These are phyloP conservation scores for Micrasema longulum DNA, from an alignment of 1,140 invertebrate genomes.

Conservation along the genomic window DNA sequence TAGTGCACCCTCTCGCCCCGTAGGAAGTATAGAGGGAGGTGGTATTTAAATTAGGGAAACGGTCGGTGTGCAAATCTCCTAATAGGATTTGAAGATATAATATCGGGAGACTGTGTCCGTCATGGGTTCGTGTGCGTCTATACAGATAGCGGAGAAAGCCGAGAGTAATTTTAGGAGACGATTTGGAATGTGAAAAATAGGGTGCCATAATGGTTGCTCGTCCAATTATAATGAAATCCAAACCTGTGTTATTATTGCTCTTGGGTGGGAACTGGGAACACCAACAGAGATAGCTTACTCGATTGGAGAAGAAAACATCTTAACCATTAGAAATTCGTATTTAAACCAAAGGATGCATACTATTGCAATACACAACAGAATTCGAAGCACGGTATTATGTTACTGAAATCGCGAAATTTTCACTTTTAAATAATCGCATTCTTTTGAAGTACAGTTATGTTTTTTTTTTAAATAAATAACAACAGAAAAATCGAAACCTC, in stretches of 20 bases:
- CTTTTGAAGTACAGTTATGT: no score
- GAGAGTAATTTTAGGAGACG: constrained; percentile 51
- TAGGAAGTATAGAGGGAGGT: constrained; percentile 16
- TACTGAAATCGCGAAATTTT: no score
- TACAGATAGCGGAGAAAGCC: constrained; percentile 26
- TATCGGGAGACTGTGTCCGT: constrained; percentile 51
- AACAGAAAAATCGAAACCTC: no score
- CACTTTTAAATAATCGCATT: no score
- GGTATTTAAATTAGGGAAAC: constrained; percentile 55
- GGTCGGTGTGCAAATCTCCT: constrained; percentile 55
- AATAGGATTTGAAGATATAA: constrained; percentile 56
- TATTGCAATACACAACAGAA: no score
- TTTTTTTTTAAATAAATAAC: no score
- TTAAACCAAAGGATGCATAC: no score
- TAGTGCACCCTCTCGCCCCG: constrained; percentile 36
- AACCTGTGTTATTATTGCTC: constrained; percentile 49
- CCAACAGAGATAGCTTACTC: constrained; percentile 4
- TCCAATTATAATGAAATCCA: constrained; percentile 56
- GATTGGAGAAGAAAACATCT: constrained; percentile 23
- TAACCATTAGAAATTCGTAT: background rate
- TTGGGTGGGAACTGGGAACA: constrained; percentile 49
- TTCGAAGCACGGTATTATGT: no score
- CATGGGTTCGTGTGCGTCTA: constrained; percentile 37
- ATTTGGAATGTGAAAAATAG: constrained; percentile 54
- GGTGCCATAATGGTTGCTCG: constrained; percentile 54